Evolutionary conservation across 2,797 vertebrate species (phyloP), one percentile per base, ranked within the genome.

Genomic region (Salarias fasciatus): DNA sequence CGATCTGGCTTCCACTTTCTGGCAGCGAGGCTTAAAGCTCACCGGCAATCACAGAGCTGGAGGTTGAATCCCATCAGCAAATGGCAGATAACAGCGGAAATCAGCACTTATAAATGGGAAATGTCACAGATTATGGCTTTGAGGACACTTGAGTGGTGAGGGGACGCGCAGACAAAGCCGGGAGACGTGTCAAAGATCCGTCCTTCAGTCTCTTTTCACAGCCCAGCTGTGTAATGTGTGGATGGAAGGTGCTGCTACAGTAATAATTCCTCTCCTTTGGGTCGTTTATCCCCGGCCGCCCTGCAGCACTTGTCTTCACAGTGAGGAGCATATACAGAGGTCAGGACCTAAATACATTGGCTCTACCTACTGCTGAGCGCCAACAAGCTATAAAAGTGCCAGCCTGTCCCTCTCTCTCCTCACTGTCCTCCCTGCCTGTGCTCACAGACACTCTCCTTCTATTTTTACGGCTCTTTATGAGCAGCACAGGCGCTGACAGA

Each of bases 371-470:
- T n/a, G 40, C 85, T 72, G 85, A 82, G 76, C 9, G 8, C 80
- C 75, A 72, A 83, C 81, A 82, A 86, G 85, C 84, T 80, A 62
- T 85, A 67, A 78, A 79, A 66, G 74, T 80, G 84, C 76, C 85
- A 86, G 53, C 33, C 52, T 72, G 69, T 77, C 72, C 51, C 50
- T 51, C 46, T 66, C 55, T 47, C 55, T 2, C 18, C 65, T 69
- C 58, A 10, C 14, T 11, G 0, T 63, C 41, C 47, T 46, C 52
- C 65, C 52, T 63, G 48, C 72, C 61, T 53, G 43, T 45, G 72
- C 58, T 47, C 18, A 24, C 18, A 24, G 66, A 72, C 72, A 49
- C 53, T 33, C 51, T 29, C 51, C 76, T 53, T 50, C 48, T 63
- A 56, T 66, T 55, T 66, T 62, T 66, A 45, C 43, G 45, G 53